Evolutionary conservation across 1,140 invertebrate species (phyloP), one percentile per base, ranked within the genome.

Genomic region (Gonioctena quinquepunctata): DNA sequence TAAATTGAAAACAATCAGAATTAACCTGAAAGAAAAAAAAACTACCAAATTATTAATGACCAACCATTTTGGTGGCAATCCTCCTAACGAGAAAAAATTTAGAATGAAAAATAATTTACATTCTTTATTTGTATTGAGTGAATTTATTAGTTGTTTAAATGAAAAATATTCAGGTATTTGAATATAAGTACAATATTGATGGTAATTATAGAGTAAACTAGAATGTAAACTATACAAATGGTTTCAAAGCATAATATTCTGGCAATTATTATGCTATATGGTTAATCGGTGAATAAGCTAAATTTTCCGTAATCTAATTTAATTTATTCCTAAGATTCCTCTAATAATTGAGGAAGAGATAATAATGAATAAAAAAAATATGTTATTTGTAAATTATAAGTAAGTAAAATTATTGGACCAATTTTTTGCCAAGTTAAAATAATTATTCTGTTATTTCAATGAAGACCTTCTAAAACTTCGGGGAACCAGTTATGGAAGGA

Each of bases 351-450:
- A 71, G 60, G 83, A 82, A 57, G 83, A 52, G 71, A 85, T 73
- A 54, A 77, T 76, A 71, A 82, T 83, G 50, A 84, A 66, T 75
- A 82, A 76, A 82, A 79, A 70, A 77, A 77, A 76, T 72, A 67
- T 76, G 50, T 42, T 19, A 23, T 42, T 19, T 33, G 16, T 5
- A 33, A 18, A 2, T 28, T 68, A 72, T 82, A 79, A 81, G 81
- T 73, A 77, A 84, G 54, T 66, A 84, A 61, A 79, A 83, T 78
- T 76, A 84, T 79, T 3, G 85, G 85, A 1, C 83, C 79, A 83
- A 86, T 85, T 85, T 87, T 86, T 86, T 86, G 84, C 81, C 84
- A 86, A 3, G 84, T 83, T 79, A 85, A 77, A 80, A 86, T 74
- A 76, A 85, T 78, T 72, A 85, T 69, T 23, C 71, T 72, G 76